Percentiles rank a stretch among this genome's conserved stretches.
These are phyloP conservation scores for Erpetoichthys calabaricus DNA, from an alignment of 2,797 vertebrate genomes.

Conservation along the genomic window DNA sequence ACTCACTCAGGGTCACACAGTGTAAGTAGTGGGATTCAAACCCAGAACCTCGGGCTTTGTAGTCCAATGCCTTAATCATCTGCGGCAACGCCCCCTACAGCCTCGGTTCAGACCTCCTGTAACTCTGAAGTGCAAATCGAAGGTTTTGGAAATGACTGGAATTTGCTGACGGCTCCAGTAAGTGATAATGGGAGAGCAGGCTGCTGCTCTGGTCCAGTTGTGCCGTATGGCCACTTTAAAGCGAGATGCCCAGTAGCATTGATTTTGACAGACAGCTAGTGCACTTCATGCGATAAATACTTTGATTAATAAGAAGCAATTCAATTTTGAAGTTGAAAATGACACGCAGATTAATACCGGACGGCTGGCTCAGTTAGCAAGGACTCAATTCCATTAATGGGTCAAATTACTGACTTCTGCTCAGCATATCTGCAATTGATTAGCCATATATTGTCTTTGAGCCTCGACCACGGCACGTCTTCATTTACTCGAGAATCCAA, in stretches of 20 bases:
- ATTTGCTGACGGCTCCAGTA: no score
- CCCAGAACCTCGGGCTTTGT: no score
- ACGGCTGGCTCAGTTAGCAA: background rate
- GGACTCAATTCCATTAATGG: background rate
- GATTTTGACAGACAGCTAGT: no score
- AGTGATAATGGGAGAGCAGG: no score
- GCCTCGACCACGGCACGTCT: background rate
- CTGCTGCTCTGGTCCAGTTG: no score
- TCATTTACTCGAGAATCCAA: slow-evolving; percentile 11
- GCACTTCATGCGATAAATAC: background rate
- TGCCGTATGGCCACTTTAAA: no score
- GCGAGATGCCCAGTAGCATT: no score
- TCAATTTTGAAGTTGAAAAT: background rate
- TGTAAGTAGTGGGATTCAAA: no score
- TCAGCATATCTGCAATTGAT: slow-evolving; percentile 14
- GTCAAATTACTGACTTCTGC: slow-evolving; percentile 2
- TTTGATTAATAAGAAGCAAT: background rate
- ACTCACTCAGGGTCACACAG: no score
- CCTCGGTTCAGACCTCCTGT: slow-evolving; percentile 17
- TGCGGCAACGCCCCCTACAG: no score
- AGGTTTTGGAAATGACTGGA: no score
- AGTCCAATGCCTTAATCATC: no score
- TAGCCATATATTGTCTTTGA: slow-evolving; percentile 2
- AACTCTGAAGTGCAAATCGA: slow-evolving; percentile 11
- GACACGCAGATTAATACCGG: background rate